Percentiles rank a stretch among this genome's conserved stretches.
These are phyloP conservation scores for Sebastes matsubarae DNA, from an alignment of 2,797 vertebrate species.

Conservation along the genomic window DNA sequence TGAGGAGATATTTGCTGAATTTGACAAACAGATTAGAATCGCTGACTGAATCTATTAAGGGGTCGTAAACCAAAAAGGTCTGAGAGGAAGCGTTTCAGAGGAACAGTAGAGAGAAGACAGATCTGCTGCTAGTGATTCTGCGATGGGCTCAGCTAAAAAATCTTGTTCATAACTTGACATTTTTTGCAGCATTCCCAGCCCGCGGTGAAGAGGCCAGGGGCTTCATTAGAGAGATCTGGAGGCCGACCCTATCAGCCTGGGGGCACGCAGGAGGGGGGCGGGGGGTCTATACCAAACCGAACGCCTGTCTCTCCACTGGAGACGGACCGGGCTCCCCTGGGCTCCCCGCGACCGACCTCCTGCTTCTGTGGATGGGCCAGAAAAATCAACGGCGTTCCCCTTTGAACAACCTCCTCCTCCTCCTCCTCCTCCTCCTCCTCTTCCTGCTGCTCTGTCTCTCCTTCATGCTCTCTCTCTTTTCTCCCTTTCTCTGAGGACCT, in stretches of 20 bases:
- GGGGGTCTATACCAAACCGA: conserved; percentile 42
- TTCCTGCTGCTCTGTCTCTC: conserved; percentile 51
- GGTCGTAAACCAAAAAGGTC: background rate
- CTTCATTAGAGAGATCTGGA: conserved; percentile 84
- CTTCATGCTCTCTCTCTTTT: conserved; percentile 37
- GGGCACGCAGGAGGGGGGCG: conserved; percentile 57
- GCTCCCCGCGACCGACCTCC: conserved; percentile 79
- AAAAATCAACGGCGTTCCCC: conserved; percentile 79
- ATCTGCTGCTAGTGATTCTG: background rate
- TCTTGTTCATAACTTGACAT: conserved; percentile 23
- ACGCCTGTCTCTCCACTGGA: conserved; percentile 66
- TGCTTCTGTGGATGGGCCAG: conserved; percentile 79
- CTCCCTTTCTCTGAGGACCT: conserved; percentile 80
- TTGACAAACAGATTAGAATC: background rate
- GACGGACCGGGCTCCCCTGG: conserved; percentile 71
- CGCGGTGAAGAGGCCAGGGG: conserved; percentile 77
- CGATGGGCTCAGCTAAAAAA: background rate
- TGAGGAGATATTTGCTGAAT: background rate
- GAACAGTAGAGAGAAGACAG: background rate
- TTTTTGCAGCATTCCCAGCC: conserved; percentile 63
- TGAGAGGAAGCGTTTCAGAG: background rate
- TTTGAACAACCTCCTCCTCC: conserved; percentile 82
- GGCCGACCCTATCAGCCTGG: conserved; percentile 79
- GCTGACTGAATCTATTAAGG: background rate
- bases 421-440: conserved; percentile 69